A percentile compares a stretch with the other conserved stretches of the same genome.
These are phyloP conservation scores for Falco berigora DNA, from an alignment of 2,797 vertebrate genomes.

Conservation along the genomic window DNA sequence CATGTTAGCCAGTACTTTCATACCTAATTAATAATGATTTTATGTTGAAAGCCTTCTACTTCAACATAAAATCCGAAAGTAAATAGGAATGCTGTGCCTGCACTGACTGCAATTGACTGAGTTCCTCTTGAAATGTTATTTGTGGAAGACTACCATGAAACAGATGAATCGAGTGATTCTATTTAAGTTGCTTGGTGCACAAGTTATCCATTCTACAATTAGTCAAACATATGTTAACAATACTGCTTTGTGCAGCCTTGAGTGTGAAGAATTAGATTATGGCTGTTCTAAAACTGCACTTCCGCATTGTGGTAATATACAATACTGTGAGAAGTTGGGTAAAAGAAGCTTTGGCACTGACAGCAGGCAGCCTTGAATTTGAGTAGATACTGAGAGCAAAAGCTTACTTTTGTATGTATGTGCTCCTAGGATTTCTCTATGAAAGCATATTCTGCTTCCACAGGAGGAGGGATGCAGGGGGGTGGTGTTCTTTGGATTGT, in stretches of 20 bases:
- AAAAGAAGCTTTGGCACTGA: not conserved
- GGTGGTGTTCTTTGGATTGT: not conserved
- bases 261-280: not conserved
- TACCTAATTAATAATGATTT: not conserved
- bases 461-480: not conserved
- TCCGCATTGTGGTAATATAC: not conserved
- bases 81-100: not conserved
- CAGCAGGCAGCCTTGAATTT: not conserved
- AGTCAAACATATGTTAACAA: not conserved
- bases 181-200: not conserved
- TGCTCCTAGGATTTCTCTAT: not conserved
- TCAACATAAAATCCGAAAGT: not conserved
- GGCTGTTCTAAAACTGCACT: not conserved
- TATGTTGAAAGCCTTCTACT: not conserved
- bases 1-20: not conserved
- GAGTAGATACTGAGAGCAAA: not conserved
- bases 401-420: not conserved
- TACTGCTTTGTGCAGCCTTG: not conserved
- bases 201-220: not conserved
- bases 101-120: not conserved
- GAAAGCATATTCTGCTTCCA: not conserved
- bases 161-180: not conserved
- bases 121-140: not conserved
- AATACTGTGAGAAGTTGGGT: not conserved
- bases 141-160: not conserved